These are phyloP conservation scores for Hypselothyrea guttata DNA, from an alignment of 2,888 invertebrate genomes.

Conservation along the genomic window DNA sequence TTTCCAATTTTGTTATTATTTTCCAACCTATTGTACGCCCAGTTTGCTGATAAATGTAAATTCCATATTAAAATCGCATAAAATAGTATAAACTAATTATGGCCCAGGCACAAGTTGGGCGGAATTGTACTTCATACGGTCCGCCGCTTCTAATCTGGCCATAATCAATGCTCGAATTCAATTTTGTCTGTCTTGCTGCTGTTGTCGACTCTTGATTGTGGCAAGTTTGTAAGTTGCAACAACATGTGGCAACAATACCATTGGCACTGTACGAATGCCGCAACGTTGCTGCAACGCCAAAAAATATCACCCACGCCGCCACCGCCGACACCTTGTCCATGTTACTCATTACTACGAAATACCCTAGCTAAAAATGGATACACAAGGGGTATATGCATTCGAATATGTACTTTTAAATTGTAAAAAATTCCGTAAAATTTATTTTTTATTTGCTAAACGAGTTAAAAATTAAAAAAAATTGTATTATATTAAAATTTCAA, in stretches of 20 bases:
- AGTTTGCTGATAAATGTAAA: conserved; percentile 40
- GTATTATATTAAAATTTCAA: no score
- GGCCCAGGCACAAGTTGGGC: conserved; percentile 13
- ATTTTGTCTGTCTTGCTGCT: conserved; percentile 43
- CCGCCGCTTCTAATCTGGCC: conserved; percentile 14
- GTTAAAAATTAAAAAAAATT: no score
- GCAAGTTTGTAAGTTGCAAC: conserved; percentile 27
- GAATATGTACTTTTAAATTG: background rate
- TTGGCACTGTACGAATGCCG: conserved; percentile 42
- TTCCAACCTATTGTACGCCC: conserved; percentile 34
- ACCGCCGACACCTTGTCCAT: conserved; percentile 48
- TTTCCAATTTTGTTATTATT: no score
- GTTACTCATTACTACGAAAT: conserved; percentile 55
- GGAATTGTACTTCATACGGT: conserved; percentile 1
- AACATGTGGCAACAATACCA: conserved; percentile 47
- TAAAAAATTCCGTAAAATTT: no score
- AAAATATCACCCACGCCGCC: conserved; percentile 59
- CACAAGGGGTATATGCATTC: background rate
- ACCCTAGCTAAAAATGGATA: conserved; percentile 25
- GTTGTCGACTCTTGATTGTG: conserved; percentile 53
- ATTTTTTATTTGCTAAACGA: no score
- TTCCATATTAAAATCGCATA: conserved; percentile 69
- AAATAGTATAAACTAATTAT: conserved; percentile 69
- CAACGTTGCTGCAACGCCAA: conserved; percentile 39
- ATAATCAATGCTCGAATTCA: conserved; percentile 72